Evolutionary conservation across 2,113 vertebrate species (phyloP), one percentile per base, ranked within the genome.

Genomic region (Bambusicola thoracicus): DNA sequence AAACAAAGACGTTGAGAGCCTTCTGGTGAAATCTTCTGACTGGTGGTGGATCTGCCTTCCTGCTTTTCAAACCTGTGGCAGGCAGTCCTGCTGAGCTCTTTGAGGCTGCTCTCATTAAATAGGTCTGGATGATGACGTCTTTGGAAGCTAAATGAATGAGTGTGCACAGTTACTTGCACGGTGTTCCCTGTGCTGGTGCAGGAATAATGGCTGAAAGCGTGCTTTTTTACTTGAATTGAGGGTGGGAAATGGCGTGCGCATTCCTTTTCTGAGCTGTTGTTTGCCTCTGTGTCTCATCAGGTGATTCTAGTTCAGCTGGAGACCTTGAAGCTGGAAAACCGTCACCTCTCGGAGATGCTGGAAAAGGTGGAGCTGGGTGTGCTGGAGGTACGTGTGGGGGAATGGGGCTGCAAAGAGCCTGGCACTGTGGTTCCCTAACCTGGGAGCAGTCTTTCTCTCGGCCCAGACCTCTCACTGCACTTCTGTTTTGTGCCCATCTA

Each of bases 261-360:
- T 43, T 48, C 83, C 77, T 85, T 59, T 74, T 56, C 48, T 83
- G 75, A 80, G 67, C 79, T 17, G 13, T 65, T 81, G 49, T 79
- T 88, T 86, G 58, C 65, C 15, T 91, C 10, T 80, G 25, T 18
- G 30, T 94, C 79, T 92, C 49, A 53, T 87, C 89, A 99, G 98
- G 97, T 98, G 49, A 97, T 98, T 93, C 97, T 98, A 92, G 91
- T 96, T 80, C 98, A 99, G 94, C 87, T 99, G 86, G 98, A 99
- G 92, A 97, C 97, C n/a, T 92, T 99, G 58, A 98, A 96, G 82
- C 92, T 97, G 89, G 99, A 99, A 96, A 99, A 98, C 93, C 94
- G 85, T 78, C 98, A 96, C 67, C 98, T 99, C 87, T 98, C 97
- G 38, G 97, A 97, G 91, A 97, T 97, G 58, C 96, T 99, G 86